These are phyloP conservation scores for Dendronephthya gigantea DNA, from an alignment of 64 coral and sea anemone genomes.

Conservation along the genomic window DNA sequence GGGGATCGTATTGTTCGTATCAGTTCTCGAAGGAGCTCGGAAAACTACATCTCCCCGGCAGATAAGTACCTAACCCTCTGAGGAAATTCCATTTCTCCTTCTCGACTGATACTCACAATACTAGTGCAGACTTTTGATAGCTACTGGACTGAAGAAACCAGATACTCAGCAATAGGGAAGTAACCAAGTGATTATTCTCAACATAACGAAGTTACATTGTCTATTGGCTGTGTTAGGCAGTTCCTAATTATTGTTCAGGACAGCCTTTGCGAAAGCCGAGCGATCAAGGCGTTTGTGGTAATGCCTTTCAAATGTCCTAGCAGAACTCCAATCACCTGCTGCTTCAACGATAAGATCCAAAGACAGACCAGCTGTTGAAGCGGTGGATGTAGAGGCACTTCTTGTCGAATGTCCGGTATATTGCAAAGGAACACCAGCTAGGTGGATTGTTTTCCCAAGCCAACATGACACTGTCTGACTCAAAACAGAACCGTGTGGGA, in stretches of 20 bases:
- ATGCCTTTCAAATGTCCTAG: background rate
- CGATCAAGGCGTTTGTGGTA: constrained; percentile 15
- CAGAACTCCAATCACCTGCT: constrained; percentile 32
- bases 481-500: constrained; percentile 4
- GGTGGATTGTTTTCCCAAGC: background rate
- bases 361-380: background rate
- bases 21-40: background rate
- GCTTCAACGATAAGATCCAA: constrained; percentile 13
- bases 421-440: constrained; percentile 3
- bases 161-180: no score
- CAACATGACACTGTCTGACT: constrained; percentile 19
- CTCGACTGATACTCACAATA: no score
- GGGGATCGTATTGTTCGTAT: constrained; percentile 15
- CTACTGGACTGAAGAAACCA: no score
- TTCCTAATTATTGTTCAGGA: background rate
- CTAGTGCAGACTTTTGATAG: no score
- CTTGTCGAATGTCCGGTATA: constrained; percentile 23
- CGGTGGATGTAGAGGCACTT: constrained; percentile 7
- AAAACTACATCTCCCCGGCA: no score
- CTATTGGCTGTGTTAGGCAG: background rate
- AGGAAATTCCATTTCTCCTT: no score
- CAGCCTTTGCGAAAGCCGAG: background rate
- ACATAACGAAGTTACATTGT: background rate
- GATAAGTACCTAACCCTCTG: no score
- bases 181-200: background rate